These are phyloP conservation scores for Plagodis pulveraria DNA, from an alignment of 2,888 invertebrate genomes.

Conservation along the genomic window DNA sequence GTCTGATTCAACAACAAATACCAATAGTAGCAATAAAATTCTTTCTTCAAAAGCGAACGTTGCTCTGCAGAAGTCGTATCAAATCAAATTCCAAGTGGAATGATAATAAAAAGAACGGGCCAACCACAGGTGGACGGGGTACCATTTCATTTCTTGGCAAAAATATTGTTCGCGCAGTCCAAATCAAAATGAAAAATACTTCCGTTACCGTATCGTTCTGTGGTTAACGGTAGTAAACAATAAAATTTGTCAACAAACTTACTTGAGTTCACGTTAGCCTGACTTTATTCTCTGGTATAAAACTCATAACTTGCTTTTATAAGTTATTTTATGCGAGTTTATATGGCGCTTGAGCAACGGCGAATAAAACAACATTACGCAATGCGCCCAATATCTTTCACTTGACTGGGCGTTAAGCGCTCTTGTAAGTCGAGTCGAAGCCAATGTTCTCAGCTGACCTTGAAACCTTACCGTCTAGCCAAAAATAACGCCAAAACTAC, in stretches of 20 bases:
- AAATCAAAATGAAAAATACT: not conserved
- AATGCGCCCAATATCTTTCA: slow-evolving; percentile 57
- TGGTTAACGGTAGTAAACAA: slow-evolving; percentile 11
- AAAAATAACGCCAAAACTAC: slow-evolving; percentile 4
- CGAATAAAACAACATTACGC: slow-evolving; percentile 47
- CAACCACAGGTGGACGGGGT: slow-evolving; percentile 5
- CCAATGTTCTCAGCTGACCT: slow-evolving; percentile 51
- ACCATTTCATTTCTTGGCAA: not conserved
- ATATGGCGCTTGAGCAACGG: not conserved
- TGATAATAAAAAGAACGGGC: not conserved
- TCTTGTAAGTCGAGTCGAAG: slow-evolving; percentile 55
- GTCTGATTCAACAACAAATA: too few relatives aligned
- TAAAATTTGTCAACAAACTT: slow-evolving; percentile 3
- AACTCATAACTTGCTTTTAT: slow-evolving; percentile 5
- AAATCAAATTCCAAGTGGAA: slow-evolving; percentile 1
- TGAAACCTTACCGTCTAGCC: slow-evolving; percentile 39
- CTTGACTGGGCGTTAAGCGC: slow-evolving; percentile 46
- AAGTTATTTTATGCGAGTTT: slow-evolving; percentile 14
- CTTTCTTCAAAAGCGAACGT: too few relatives aligned
- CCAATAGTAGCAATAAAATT: too few relatives aligned
- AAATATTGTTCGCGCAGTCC: slow-evolving; percentile 7
- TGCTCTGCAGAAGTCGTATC: not conserved
- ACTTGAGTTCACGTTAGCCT: slow-evolving; percentile 2
- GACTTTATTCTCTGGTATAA: slow-evolving; percentile 2
- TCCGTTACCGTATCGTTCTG: not conserved